These are phyloP conservation scores for Habroteleia sp. DNA, from an alignment of 2,888 invertebrate species.

Conservation along the genomic window DNA sequence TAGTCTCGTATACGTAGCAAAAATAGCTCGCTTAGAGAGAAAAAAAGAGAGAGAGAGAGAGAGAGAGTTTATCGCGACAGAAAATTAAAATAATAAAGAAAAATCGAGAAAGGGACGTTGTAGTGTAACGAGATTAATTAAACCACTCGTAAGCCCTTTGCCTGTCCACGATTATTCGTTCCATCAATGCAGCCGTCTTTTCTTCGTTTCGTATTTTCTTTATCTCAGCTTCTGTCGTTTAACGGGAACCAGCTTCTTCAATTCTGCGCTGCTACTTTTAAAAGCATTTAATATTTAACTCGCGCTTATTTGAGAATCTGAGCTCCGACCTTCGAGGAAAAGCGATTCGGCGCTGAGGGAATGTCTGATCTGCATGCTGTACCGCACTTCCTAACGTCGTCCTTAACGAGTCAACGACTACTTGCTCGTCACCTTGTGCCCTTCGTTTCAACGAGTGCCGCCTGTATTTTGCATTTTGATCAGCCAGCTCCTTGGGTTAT, in stretches of 20 bases:
- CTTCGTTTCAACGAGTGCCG: conserved; percentile 66
- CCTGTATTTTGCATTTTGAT: conserved; percentile 72
- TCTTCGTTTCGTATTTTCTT: conserved; percentile 47
- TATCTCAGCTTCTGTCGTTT: conserved; percentile 28
- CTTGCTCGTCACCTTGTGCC: conserved; percentile 71
- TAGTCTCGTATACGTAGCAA: neutral
- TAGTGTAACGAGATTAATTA: conserved; percentile 71
- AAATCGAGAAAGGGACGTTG: conserved; percentile 30
- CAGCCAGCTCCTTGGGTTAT: conserved; percentile 48
- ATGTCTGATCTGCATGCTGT: conserved; percentile 75
- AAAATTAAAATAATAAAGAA: conserved; percentile 52
- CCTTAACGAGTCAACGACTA: conserved; percentile 77
- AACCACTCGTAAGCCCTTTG: conserved; percentile 67
- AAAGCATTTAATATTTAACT: conserved; percentile 76
- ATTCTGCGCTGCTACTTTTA: conserved; percentile 72
- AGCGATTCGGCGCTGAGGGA: conserved; percentile 52
- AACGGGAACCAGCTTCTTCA: conserved; percentile 60
- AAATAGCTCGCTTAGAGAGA: no score
- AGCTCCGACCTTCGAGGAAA: conserved; percentile 30
- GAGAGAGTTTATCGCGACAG: conserved; percentile 18
- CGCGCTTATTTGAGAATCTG: conserved; percentile 65
- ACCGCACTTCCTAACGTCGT: conserved; percentile 72
- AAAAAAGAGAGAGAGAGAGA: no score
- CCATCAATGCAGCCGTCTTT: conserved; percentile 25
- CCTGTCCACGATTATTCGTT: conserved; percentile 55